A percentile compares a stretch with the other conserved stretches of the same genome.
These are phyloP conservation scores for Sparidentex hasta DNA, from an alignment of 2,797 vertebrate species.

Conservation along the genomic window DNA sequence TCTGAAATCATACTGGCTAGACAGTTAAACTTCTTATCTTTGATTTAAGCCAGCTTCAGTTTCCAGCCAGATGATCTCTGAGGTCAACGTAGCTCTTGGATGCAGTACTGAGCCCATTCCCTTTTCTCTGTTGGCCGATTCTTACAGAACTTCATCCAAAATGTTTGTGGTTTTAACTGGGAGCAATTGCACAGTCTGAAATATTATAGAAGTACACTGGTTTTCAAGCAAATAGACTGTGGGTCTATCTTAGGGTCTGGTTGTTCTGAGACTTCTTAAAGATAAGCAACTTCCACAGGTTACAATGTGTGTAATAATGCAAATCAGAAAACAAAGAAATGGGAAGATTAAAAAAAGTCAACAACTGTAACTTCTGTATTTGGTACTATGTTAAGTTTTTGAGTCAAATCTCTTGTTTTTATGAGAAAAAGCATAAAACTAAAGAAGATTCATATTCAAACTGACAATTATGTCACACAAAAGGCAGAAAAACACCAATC, in stretches of 20 bases:
- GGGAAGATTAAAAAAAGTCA: neutral
- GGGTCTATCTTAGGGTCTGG: neutral
- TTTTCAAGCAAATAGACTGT: neutral
- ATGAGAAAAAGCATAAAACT: constrained; percentile 7
- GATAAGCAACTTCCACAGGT: too few species aligned
- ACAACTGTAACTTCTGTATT: too few species aligned
- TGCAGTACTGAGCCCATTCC: constrained; percentile 26
- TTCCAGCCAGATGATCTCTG: constrained; percentile 49
- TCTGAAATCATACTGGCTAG: constrained; percentile 15
- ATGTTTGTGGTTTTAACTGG: neutral
- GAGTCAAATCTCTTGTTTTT: neutral
- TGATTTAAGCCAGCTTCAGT: constrained; percentile 43
- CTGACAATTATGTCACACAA: neutral
- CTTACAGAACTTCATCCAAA: constrained; percentile 14
- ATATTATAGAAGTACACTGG: neutral
- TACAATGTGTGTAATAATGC: neutral
- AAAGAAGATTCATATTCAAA: neutral
- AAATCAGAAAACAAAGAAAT: neutral
- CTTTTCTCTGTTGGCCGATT: constrained; percentile 1
- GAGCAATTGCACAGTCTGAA: neutral
- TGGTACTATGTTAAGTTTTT: neutral
- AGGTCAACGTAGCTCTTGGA: constrained; percentile 41
- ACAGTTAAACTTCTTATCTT: constrained; percentile 53
- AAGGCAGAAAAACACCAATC: constrained; percentile 4
- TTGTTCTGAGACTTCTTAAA: neutral